Base-by-base conservation (phyloP, 2,888 invertebrate genomes). In the Oxytorus armatus region DNA sequence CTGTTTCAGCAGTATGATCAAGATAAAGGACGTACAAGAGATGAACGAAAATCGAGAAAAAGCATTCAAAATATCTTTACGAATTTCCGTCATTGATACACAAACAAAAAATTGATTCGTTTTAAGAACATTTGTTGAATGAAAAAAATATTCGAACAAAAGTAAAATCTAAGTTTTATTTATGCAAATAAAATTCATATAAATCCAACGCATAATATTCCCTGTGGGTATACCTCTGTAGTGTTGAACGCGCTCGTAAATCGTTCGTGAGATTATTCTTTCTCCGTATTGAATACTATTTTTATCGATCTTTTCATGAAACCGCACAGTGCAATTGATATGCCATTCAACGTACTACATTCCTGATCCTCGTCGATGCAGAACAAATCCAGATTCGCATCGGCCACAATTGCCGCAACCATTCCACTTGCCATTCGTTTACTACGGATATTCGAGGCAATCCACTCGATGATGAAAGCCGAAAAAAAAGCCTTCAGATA, bases 391-490 rank as follows among this genome's bases (percentile, higher is more conserved):
- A 11, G 29, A 4, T 23, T 47, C 25, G 16, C 21, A 57, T 57
- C 36, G 44, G 51, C 55, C 33, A 44, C 69, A 63, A 70, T 69
- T 47, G 55, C 69, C 23, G 61, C 23, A 53, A 44, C 55, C 42
- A 53, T 53, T 18, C 33, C 16, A 5, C 61, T 70, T 42, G 69
- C 69, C 21, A 70, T 44, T 70, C 63, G 53, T 23, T 42, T 63
- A 16, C 23, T 33, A 53, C 23, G 11, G 44, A 16, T 33, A 3
- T 75, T 49, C 44, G 14, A 36, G 61, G 33, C 69, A 55, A 69
- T 69, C 42, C n/a, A 21, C 39, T 55, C 53, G 44, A 23, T 69
- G 76, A 69, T 55, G 51, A 69, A 47, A 61, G 25, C 76, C 23
- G 23, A 21, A 44, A 53, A 36, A 21, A 44, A 53, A 25, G 61